phyloP scores from a whole-genome alignment of 2,888 invertebrate species.

The Acanthococcus lagerstroemiae region DNA sequence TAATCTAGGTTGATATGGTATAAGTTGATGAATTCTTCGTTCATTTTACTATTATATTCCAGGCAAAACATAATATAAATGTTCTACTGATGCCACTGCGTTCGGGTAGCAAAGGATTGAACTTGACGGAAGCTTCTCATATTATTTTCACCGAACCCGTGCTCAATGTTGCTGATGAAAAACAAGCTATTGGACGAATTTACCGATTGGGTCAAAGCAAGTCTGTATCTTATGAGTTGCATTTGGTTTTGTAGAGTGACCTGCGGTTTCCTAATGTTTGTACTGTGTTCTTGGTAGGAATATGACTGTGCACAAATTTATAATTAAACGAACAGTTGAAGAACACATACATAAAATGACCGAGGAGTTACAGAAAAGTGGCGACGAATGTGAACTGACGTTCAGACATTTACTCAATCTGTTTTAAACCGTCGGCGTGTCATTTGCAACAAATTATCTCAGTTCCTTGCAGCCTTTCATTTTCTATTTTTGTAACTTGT shows the following conservation, averaged over 20 bases:
- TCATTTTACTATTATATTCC: no score
- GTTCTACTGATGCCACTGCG: slow-evolving; percentile 57
- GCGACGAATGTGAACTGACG: slow-evolving; percentile 1
- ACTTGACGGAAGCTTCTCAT: slow-evolving; percentile 67
- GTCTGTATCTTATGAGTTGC: slow-evolving; percentile 43
- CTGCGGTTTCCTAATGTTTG: background rate
- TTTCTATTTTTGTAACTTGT: no score
- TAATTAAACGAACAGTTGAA: slow-evolving; percentile 12
- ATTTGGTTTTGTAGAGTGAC: background rate
- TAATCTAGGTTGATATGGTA: no score
- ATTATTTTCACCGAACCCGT: slow-evolving; percentile 65
- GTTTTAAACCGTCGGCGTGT: no score
- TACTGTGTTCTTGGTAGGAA: background rate
- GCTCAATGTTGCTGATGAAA: slow-evolving; percentile 59
- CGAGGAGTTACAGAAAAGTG: slow-evolving; percentile 2
- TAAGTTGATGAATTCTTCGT: no score
- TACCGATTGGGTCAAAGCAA: slow-evolving; percentile 69
- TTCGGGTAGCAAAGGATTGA: slow-evolving; percentile 65
- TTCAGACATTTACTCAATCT: slow-evolving; percentile 10
- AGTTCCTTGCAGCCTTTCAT: no score
- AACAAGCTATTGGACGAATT: slow-evolving; percentile 66
- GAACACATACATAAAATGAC: slow-evolving; percentile 16
- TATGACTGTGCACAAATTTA: slow-evolving; percentile 17
- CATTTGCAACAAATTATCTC: no score
- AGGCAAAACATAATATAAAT: slow-evolving; percentile 43